Percentiles rank a stretch among this genome's conserved stretches.
Conservation (phyloP, 2,797 vertebrate genomes). For the Microctenopoma lineatum region DNA sequence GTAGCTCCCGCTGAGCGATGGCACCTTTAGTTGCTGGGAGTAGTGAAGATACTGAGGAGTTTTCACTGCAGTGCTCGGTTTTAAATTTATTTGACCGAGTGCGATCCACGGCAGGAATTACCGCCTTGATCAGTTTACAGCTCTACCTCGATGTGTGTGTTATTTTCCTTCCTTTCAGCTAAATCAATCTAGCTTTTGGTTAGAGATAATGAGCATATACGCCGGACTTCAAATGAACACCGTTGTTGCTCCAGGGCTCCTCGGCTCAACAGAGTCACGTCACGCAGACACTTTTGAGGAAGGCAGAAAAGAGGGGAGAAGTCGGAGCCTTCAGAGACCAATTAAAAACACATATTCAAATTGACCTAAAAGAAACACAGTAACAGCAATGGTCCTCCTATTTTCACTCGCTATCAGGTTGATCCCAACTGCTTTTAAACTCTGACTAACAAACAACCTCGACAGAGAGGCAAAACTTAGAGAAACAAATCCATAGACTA, state of each 20-base stretch:
- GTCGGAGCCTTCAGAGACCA: constrained; percentile 75
- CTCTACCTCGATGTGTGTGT: constrained; percentile 25
- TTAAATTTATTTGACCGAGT: constrained; percentile 41
- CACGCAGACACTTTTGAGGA: constrained; percentile 70
- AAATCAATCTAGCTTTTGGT: constrained; percentile 77
- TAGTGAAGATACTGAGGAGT: constrained; percentile 8
- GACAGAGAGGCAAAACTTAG: constrained; percentile 20
- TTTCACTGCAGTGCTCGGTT: constrained; percentile 12
- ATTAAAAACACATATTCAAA: constrained; percentile 82
- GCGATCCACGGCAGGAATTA: constrained; percentile 25
- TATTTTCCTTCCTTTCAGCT: constrained; percentile 52
- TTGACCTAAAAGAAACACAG: constrained; percentile 65
- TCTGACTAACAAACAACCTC: constrained; percentile 62
- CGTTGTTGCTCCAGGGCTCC: constrained; percentile 57
- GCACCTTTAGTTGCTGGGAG: constrained; percentile 34
- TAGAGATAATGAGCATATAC: constrained; percentile 77
- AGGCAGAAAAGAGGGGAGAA: constrained; percentile 39
- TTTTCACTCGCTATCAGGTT: constrained; percentile 34
- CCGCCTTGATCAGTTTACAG: constrained; percentile 55
- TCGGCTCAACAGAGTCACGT: constrained; percentile 64
- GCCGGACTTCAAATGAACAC: constrained; percentile 72
- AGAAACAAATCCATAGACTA: neutral
- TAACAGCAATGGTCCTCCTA: constrained; percentile 7
- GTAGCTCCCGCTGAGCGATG: constrained; percentile 41
- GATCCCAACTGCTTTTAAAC: constrained; percentile 46